Percentiles rank a stretch among this genome's conserved stretches.
Conservation (phyloP, 2,888 invertebrate species). For the Troides aeacus region DNA sequence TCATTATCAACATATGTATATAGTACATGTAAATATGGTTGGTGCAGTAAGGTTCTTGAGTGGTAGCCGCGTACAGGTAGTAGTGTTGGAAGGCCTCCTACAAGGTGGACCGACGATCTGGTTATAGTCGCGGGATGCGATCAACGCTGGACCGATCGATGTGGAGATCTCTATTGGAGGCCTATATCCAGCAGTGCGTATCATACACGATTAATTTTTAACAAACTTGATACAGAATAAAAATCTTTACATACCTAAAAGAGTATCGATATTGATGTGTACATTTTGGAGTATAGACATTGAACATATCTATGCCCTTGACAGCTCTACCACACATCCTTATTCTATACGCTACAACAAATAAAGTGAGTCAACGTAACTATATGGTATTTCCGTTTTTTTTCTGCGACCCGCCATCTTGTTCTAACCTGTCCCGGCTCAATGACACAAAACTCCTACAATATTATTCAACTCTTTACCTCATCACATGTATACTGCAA, state of each 20-base stretch:
- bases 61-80: no score
- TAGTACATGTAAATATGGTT: no score
- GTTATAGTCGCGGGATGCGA: no score
- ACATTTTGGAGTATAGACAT: conserved; percentile 16
- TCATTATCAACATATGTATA: no score
- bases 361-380: conserved; percentile 23
- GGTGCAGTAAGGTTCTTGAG: no score
- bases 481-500: conserved; percentile 1
- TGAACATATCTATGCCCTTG: conserved; percentile 16
- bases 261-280: background rate
- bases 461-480: conserved; percentile 9
- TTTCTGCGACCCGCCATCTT: conserved; percentile 20
- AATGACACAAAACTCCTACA: conserved; percentile 16
- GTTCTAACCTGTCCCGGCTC: conserved; percentile 18
- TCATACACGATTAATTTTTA: no score
- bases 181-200: no score
- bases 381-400: conserved; percentile 30
- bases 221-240: background rate
- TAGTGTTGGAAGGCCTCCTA: no score
- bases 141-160: no score
- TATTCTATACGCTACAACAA: conserved; percentile 21
- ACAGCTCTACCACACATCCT: conserved; percentile 18
- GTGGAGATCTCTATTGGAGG: no score
- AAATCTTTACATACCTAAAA: background rate
- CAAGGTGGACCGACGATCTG: no score